Evolutionary conservation across 2,888 invertebrate species (phyloP).

Genomic region (Agrochola lychnidis): DNA sequence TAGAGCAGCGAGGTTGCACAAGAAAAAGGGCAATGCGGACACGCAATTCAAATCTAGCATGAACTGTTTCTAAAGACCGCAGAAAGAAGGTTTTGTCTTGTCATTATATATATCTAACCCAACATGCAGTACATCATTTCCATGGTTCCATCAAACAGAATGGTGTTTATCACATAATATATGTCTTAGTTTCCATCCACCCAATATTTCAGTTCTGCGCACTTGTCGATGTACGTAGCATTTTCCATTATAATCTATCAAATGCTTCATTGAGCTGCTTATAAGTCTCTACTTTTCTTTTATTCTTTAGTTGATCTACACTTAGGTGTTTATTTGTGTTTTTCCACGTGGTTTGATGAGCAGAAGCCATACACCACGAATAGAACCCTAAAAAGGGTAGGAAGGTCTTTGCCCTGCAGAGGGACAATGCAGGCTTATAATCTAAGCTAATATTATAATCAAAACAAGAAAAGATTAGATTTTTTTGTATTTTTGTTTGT

Average conservation of each 20-base stretch:
- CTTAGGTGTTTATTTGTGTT: neutral
- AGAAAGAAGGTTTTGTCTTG: neutral
- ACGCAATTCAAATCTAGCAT: neutral
- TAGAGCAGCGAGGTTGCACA: constrained; percentile 59
- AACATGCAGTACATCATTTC: neutral
- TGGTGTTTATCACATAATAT: neutral
- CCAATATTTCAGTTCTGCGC: neutral
- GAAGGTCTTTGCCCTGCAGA: too few relatives aligned
- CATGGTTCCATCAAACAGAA: neutral
- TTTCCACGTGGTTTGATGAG: neutral
- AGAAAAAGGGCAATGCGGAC: constrained; percentile 31
- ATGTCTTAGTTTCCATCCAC: neutral
- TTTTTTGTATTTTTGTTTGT: too few relatives aligned
- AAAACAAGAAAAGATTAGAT: too few relatives aligned
- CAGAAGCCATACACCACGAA: neutral
- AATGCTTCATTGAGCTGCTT: neutral
- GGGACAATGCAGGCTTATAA: too few relatives aligned
- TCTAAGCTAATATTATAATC: too few relatives aligned
- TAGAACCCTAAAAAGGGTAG: neutral
- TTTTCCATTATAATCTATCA: neutral
- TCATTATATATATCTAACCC: neutral
- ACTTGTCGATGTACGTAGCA: neutral
- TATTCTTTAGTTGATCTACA: neutral
- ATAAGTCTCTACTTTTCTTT: neutral
- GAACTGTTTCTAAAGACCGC: neutral